Evolutionary conservation across 2,888 invertebrate genomes (phyloP).

Genomic region (Hypomecis punctinalis): DNA sequence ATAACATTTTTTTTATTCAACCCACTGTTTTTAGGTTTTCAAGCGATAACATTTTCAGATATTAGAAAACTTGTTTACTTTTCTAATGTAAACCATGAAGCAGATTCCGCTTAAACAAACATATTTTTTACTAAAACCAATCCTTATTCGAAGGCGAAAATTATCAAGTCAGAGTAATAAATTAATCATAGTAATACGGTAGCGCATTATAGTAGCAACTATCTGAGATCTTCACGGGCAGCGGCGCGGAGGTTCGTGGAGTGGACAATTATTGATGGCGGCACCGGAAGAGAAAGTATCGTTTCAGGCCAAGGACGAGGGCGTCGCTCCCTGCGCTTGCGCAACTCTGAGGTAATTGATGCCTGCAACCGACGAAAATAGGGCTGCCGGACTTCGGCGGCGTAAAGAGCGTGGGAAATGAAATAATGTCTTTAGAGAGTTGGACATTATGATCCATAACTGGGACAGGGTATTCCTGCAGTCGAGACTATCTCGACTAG

Average conservation of each 20-base stretch:
- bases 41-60: too few species aligned
- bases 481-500: too few species aligned
- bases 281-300: constrained; percentile 74
- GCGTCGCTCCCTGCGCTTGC: constrained; percentile 68
- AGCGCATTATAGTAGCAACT: constrained; percentile 23
- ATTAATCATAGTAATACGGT: constrained; percentile 11
- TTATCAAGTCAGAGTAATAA: too few species aligned
- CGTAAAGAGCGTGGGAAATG: constrained; percentile 26
- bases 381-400: constrained; percentile 33
- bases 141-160: too few species aligned
- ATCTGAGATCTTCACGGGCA: constrained; percentile 42
- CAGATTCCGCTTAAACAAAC: too few species aligned
- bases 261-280: constrained; percentile 55
- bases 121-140: too few species aligned
- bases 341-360: constrained; percentile 69
- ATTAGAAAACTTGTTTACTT: too few species aligned
- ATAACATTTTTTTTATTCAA: too few species aligned
- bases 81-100: too few species aligned
- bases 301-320: constrained; percentile 79
- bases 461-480: constrained; percentile 1
- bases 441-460: constrained; percentile 10
- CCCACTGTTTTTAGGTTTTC: too few species aligned
- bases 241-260: constrained; percentile 19
- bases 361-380: constrained; percentile 44
- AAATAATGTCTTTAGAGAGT: constrained; percentile 20